Evolutionary conservation across 2,888 invertebrate species (phyloP).

Genomic region (Dicyrtomina minuta): DNA sequence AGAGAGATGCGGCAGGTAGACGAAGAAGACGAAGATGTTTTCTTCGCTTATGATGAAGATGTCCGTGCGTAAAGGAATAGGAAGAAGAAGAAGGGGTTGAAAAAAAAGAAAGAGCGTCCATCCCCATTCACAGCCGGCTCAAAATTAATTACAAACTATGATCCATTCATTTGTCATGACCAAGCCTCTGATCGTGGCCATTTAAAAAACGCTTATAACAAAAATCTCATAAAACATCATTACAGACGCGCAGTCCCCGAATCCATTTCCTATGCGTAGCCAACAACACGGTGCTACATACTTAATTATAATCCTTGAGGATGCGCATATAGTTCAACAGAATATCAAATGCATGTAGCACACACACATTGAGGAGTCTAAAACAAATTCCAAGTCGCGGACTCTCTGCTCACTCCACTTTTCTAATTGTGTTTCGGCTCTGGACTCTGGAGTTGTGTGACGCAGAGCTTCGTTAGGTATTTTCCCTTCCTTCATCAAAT

Average conservation of each 20-base stretch:
- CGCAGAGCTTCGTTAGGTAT: too few relatives aligned
- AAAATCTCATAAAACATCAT: constrained; percentile 47
- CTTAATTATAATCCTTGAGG: not conserved
- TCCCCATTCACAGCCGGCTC: constrained; percentile 52
- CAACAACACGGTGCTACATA: not conserved
- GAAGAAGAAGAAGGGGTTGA: not conserved
- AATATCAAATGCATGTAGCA: not conserved
- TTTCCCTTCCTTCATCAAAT: too few relatives aligned
- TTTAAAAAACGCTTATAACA: constrained; percentile 45
- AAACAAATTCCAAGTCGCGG: too few relatives aligned
- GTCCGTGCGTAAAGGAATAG: too few relatives aligned
- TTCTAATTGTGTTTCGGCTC: too few relatives aligned
- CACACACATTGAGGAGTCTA: not conserved
- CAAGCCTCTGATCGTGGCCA: constrained; percentile 40
- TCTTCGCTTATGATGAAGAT: not conserved
- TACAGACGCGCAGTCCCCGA: constrained; percentile 36
- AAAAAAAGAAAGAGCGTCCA: constrained; percentile 13
- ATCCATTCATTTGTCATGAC: constrained; percentile 54
- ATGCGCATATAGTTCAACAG: not conserved
- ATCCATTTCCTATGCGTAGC: not conserved
- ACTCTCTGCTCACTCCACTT: too few relatives aligned
- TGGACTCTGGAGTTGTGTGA: too few relatives aligned
- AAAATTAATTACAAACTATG: constrained; percentile 54
- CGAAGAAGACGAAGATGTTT: too few relatives aligned
- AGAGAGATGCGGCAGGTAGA: not conserved